These are phyloP conservation scores for Copsychus sechellarum DNA, from an alignment of 2,113 vertebrate species.

Conservation along the genomic window DNA sequence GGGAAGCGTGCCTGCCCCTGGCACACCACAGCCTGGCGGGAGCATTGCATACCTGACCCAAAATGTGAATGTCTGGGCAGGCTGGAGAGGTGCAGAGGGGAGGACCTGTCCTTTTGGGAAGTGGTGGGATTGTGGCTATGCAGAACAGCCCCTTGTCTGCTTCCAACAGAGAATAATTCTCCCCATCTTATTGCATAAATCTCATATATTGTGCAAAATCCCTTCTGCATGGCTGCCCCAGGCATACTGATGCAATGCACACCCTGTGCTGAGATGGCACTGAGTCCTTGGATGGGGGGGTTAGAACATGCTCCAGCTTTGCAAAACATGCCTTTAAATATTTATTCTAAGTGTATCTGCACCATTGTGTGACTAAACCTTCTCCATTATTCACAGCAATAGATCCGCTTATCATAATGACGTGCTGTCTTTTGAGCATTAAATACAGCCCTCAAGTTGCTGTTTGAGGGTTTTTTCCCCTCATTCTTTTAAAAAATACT, in stretches of 20 bases:
- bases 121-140: not conserved
- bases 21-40: not conserved
- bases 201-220: not conserved
- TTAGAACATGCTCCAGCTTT: slow-evolving; percentile 18
- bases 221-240: not conserved
- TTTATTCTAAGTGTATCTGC: slow-evolving; percentile 46
- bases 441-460: slow-evolving; percentile 32
- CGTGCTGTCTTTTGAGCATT: slow-evolving; percentile 32
- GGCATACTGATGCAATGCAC: not conserved
- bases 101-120: not conserved
- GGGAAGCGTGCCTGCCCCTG: not conserved
- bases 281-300: not conserved
- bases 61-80: not conserved
- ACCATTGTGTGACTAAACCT: slow-evolving; percentile 36
- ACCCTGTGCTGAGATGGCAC: not conserved
- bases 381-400: slow-evolving; percentile 59
- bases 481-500: slow-evolving; percentile 16
- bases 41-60: not conserved
- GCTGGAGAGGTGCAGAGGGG: not conserved
- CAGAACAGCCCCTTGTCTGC: not conserved
- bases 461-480: not conserved
- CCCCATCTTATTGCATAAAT: not conserved
- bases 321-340: slow-evolving; percentile 41
- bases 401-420: not conserved
- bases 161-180: not conserved